phyloP scores from a whole-genome alignment of 2,888 invertebrate genomes.

The Mimumesa dahlbomi region DNA sequence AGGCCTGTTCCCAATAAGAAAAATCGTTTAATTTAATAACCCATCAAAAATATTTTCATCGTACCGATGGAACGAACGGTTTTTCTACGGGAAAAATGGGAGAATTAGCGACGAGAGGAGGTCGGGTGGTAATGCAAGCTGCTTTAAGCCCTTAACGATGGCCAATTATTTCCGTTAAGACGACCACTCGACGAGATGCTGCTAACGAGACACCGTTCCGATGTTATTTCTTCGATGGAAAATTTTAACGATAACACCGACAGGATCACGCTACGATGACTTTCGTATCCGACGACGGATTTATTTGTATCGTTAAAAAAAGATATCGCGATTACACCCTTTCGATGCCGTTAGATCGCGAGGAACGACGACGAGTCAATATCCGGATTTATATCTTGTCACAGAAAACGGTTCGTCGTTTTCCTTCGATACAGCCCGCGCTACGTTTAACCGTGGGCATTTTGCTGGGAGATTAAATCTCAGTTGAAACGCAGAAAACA shows the following conservation, averaged over 20 bases:
- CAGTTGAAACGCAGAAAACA: slow-evolving; percentile 1
- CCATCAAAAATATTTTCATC: slow-evolving; percentile 71
- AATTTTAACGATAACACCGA: slow-evolving; percentile 13
- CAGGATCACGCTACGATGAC: too few species aligned
- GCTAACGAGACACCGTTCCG: slow-evolving; percentile 61
- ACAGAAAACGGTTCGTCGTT: too few species aligned
- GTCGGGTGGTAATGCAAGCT: slow-evolving; percentile 42
- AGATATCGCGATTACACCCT: background rate
- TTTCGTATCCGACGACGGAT: too few species aligned
- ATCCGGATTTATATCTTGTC: too few species aligned
- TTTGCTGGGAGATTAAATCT: slow-evolving; percentile 17
- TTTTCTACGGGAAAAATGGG: slow-evolving; percentile 9
- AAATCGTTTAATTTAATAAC: slow-evolving; percentile 79
- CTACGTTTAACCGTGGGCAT: too few species aligned
- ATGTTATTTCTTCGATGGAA: slow-evolving; percentile 18
- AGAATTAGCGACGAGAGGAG: slow-evolving; percentile 12
- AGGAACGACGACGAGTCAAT: too few species aligned
- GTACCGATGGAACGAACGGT: slow-evolving; percentile 16
- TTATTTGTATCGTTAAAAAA: too few species aligned
- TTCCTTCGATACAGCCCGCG: too few species aligned
- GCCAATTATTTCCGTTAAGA: slow-evolving; percentile 71
- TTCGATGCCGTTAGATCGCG: too few species aligned
- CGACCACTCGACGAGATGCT: slow-evolving; percentile 57
- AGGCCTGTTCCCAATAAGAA: slow-evolving; percentile 66
- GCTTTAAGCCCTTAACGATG: slow-evolving; percentile 67